Base-by-base conservation (phyloP, 2,113 vertebrate genomes). In the Melanerpes aurifrons region DNA sequence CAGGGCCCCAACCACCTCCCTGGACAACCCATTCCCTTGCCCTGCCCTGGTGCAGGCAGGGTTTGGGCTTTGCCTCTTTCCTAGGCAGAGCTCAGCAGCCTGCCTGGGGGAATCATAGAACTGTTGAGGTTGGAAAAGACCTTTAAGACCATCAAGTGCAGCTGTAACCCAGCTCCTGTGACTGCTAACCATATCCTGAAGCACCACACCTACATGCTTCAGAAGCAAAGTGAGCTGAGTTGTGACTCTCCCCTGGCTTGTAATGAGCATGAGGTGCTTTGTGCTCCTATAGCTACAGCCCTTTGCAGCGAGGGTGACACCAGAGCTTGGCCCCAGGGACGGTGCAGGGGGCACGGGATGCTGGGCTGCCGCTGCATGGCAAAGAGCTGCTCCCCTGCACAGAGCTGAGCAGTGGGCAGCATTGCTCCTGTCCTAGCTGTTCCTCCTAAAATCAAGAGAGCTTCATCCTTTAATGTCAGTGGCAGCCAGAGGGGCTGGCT, bases 401-500 rank as follows among this genome's bases (percentile, higher is more conserved):
- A 7, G 32, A 68, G 21, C 29, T 50, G 10, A 50, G 14, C 26
- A 28, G 12, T 0, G 0, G 6, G 9, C 4, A 67, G n/a, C 1
- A 0, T 31, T 0, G 0, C 20, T 66, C 48, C 84, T 58, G 29
- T 32, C 7, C 1, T 63, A 69, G 19, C 86, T 50, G 17, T 15
- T 89, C 28, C 59, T 79, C 53, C 63, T 79, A 47, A 92, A 89
- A 90, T n/a, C 50, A 26, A 28, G 19, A 45, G 20, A 82, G 9
- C 37, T 66, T 73, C 40, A 37, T 47, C 81, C 58, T 86, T 90
- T 81, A 92, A 90, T 88, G 92, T 69, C 90, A 83, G 15, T 2
- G 4, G 66, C 74, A 94, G 89, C 83, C 78, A 18, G 81, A 85
- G 95, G 86, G 81, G 78, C 56, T 93, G 73, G 29, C 57, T 82